Evolutionary conservation across 2,113 vertebrate species (phyloP).

Genomic region (Lanius collurio): DNA sequence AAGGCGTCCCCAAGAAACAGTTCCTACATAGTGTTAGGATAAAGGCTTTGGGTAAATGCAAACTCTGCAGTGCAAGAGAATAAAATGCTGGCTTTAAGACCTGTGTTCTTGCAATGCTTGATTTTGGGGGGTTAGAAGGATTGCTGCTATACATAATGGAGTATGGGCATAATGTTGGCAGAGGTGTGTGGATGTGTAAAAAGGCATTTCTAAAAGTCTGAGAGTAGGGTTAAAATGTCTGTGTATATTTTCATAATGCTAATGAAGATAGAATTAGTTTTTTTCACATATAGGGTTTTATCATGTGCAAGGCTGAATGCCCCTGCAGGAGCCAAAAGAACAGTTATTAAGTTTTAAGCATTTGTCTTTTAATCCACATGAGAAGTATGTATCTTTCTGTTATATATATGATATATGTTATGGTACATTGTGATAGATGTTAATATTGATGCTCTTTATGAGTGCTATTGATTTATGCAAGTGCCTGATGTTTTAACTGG

Average conservation of each 20-base stretch:
- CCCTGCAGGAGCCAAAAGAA: not conserved
- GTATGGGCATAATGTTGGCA: not conserved
- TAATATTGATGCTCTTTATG: not conserved
- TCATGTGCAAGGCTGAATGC: not conserved
- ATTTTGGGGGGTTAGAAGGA: not conserved
- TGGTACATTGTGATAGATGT: not conserved
- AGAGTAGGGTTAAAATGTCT: not conserved
- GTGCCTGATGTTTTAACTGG: not conserved
- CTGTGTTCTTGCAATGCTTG: rapidly evolving
- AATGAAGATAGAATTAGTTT: not conserved
- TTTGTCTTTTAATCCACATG: not conserved
- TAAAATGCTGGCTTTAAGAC: not conserved
- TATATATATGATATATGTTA: not conserved
- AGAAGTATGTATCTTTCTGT: not conserved
- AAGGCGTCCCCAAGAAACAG: not conserved
- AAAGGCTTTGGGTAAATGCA: not conserved
- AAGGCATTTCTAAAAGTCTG: not conserved
- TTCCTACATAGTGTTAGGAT: not conserved
- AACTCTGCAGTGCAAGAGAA: not conserved
- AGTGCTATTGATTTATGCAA: not conserved
- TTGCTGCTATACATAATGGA: not conserved
- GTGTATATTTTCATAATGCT: not conserved
- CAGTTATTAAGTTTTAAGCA: not conserved
- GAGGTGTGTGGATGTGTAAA: not conserved
- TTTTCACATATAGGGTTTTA: not conserved